phyloP scores from a whole-genome alignment of 2,797 vertebrate genomes.

The Protosalanx chinensis region DNA sequence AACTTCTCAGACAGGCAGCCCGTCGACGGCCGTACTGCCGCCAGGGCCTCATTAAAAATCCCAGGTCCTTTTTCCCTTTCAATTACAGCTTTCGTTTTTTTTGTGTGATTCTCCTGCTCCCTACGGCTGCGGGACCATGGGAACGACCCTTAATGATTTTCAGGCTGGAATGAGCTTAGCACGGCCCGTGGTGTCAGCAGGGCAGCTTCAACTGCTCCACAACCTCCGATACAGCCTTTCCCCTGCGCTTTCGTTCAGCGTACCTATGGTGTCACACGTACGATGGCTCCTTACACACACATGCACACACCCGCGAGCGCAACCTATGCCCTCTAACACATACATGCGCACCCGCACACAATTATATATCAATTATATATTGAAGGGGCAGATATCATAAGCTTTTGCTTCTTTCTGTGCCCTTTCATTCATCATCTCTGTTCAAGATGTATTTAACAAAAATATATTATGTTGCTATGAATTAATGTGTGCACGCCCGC shows the following conservation, averaged over 20 bases:
- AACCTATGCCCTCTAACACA: conserved; percentile 9
- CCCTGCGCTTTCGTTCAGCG: conserved; percentile 22
- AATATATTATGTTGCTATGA: too few species aligned
- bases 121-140: conserved; percentile 52
- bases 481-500: neutral
- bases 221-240: neutral
- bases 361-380: too few species aligned
- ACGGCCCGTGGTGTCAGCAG: conserved; percentile 53
- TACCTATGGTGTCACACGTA: conserved; percentile 22
- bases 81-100: conserved; percentile 55
- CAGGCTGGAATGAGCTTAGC: conserved; percentile 50
- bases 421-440: too few species aligned
- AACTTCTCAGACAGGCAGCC: conserved; percentile 48
- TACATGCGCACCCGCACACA: conserved; percentile 1
- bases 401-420: too few species aligned
- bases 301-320: conserved; percentile 2
- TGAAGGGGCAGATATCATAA: too few species aligned
- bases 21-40: conserved; percentile 39
- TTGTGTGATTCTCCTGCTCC: conserved; percentile 41
- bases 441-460: too few species aligned
- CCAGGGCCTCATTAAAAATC: conserved; percentile 59
- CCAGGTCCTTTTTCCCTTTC: conserved; percentile 36
- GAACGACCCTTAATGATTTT: conserved; percentile 59
- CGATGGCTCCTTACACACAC: neutral
- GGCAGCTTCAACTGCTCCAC: conserved; percentile 34